These are phyloP conservation scores for Empidonax alnorum DNA, from an alignment of 2,113 vertebrate species.

Conservation along the genomic window DNA sequence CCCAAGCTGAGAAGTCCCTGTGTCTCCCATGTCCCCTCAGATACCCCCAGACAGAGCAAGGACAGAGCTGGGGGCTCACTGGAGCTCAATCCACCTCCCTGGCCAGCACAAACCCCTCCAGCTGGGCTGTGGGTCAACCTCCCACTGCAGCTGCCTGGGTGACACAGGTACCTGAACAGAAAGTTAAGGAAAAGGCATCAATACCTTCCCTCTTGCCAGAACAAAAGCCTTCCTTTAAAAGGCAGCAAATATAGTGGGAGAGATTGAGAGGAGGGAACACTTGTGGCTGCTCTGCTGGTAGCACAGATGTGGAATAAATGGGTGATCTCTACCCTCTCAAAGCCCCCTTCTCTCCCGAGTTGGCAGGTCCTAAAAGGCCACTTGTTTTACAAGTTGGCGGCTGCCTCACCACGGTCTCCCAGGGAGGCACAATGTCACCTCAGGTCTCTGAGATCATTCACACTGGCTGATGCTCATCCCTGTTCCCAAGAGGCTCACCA, in stretches of 20 bases:
- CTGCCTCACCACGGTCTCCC: not conserved
- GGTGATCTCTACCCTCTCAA: not conserved
- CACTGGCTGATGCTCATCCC: not conserved
- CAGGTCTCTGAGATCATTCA: not conserved
- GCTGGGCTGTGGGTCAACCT: not conserved
- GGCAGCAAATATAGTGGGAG: not conserved
- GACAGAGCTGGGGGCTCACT: not conserved
- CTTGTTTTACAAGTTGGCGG: constrained; percentile 56
- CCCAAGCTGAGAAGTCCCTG: accelerated
- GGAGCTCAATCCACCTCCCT: accelerated
- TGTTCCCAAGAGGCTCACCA: not conserved
- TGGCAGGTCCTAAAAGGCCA: constrained; percentile 54
- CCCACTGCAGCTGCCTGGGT: not conserved
- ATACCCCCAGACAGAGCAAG: not conserved
- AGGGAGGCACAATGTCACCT: not conserved
- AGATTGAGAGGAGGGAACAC: not conserved
- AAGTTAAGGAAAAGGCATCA: not conserved
- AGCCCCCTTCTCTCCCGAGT: constrained; percentile 34
- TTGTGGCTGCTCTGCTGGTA: not conserved
- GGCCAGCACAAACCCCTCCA: not conserved
- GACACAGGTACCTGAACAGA: not conserved
- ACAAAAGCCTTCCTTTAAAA: constrained; percentile 12
- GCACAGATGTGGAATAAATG: constrained; percentile 57
- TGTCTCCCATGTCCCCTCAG: too few species aligned
- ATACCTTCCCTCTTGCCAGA: not conserved